Conservation (phyloP, 2,888 invertebrate species). For the Eilema griseolum region DNA sequence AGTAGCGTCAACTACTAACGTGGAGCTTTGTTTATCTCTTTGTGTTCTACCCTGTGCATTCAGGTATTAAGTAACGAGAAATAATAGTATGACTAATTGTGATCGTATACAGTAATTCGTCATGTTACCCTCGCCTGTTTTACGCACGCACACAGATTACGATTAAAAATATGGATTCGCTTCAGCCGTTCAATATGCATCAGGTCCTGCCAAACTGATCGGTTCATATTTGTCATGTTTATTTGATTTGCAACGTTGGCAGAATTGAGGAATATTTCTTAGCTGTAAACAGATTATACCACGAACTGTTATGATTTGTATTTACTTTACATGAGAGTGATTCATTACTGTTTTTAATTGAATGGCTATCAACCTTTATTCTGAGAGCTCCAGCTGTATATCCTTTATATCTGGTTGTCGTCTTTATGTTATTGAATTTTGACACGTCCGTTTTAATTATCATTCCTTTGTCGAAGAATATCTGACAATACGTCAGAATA, state of each 20-base stretch:
- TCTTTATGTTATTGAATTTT: conserved; percentile 31
- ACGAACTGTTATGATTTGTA: conserved; percentile 35
- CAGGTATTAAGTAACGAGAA: conserved; percentile 75
- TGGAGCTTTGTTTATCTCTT: conserved; percentile 64
- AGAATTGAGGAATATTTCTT: conserved; percentile 32
- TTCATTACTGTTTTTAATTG: conserved; percentile 44
- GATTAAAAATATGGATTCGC: conserved; percentile 44
- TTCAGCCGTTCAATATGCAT: conserved; percentile 38
- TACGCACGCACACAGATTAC: conserved; percentile 50
- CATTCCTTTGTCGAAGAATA: conserved; percentile 19
- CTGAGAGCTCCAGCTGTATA: conserved; percentile 44
- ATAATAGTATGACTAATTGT: conserved; percentile 76
- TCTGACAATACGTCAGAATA: conserved; percentile 14
- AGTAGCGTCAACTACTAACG: conserved; percentile 68
- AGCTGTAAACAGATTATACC: conserved; percentile 37
- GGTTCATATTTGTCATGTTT: conserved; percentile 51
- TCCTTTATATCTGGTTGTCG: conserved; percentile 34
- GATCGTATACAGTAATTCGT: conserved; percentile 65
- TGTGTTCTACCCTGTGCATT: conserved; percentile 44
- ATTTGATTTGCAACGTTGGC: conserved; percentile 48
- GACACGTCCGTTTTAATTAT: conserved; percentile 35
- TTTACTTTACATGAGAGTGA: conserved; percentile 40
- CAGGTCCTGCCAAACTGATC: conserved; percentile 40
- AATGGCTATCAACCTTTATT: conserved; percentile 51
- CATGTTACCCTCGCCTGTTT: conserved; percentile 59